These are phyloP conservation scores for Platycheirus rosarum DNA, from an alignment of 2,888 invertebrate genomes.

Conservation along the genomic window DNA sequence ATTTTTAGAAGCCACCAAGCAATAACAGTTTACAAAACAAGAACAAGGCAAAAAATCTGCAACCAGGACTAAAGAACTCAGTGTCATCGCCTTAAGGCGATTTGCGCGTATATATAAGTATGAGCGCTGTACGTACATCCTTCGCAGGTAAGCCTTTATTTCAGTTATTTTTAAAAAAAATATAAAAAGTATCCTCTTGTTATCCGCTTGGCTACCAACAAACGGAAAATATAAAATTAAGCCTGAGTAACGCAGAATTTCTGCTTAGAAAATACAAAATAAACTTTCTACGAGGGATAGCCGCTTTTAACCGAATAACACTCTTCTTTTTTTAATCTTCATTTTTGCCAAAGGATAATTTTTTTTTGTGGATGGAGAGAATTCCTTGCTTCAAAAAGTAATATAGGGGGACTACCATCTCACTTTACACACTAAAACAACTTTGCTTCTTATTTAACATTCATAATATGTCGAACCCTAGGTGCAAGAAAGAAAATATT, in stretches of 20 bases:
- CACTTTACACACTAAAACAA: constrained; percentile 42
- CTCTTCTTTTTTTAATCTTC: constrained; percentile 25
- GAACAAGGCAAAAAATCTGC: constrained; percentile 38
- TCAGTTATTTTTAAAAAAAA: constrained; percentile 73
- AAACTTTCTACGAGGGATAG: constrained; percentile 52
- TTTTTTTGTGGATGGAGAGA: constrained; percentile 45
- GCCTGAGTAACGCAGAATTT: constrained; percentile 63
- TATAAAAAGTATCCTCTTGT: constrained; percentile 73
- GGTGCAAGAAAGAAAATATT: constrained; percentile 13
- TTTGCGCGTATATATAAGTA: constrained; percentile 72
- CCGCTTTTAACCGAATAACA: constrained; percentile 65
- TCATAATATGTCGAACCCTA: constrained; percentile 67
- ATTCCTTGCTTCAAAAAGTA: constrained; percentile 48
- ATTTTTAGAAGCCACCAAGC: constrained; percentile 61
- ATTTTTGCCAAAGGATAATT: constrained; percentile 60
- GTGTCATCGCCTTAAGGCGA: constrained; percentile 73
- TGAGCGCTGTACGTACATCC: constrained; percentile 66
- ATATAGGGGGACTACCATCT: constrained; percentile 19
- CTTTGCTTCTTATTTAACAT: constrained; percentile 70
- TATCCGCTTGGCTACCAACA: constrained; percentile 71
- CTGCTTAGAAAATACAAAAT: constrained; percentile 56
- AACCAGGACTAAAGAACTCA: constrained; percentile 72
- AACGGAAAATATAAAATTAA: constrained; percentile 44
- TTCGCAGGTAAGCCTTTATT: constrained; percentile 74
- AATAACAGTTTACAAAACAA: constrained; percentile 33